Evolutionary conservation across 1,140 invertebrate genomes (phyloP), one percentile per base, ranked within the genome.

Genomic region (Whitmania pigra): DNA sequence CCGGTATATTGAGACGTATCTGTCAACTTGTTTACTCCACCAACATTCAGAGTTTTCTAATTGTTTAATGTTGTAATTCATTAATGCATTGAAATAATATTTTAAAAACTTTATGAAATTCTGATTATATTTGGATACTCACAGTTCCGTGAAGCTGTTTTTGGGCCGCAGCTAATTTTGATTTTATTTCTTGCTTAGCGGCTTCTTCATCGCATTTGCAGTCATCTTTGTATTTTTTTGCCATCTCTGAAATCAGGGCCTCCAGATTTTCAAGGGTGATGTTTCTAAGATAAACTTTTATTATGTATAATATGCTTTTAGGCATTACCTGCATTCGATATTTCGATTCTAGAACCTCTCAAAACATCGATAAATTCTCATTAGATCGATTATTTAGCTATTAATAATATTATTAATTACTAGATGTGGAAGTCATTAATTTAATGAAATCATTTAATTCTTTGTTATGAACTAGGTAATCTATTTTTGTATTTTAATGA

Each of bases 1-100:
- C 85, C 85, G 0, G 85, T 86, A 75, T 86, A 86, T 40, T 80
- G 77, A 3, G 75, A 75, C 15, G 69, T 70, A 22, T 70, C 69
- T 25, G 69, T 70, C 36, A 70, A 27, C 22, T 49, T 36, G 29
- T 70, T 49, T 17, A 70, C 69, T 49, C 69, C 69, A n/a, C 69
- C 69, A 40, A 70, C 43, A n/a, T 70, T 70, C 36, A 70, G 43
- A 25, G 69, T 53, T 70, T 54, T 54, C 69, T 70, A 53, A 53
- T n/a, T n/a, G n/a, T n/a, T n/a, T n/a, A n/a, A n/a, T n/a, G n/a
- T n/a, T n/a, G n/a, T n/a, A n/a, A n/a, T 49, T 49, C 13, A 6
- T 36, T 36, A 36, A 36, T 36, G 31, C 31, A 36, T 3, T 49
- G 15, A 17, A 17, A 49, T 1, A 49, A 49, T 49, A 13, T 63